Evolutionary conservation across 1,140 invertebrate species (phyloP), one percentile per base, ranked within the genome.

Genomic region (Hyles vespertilio): DNA sequence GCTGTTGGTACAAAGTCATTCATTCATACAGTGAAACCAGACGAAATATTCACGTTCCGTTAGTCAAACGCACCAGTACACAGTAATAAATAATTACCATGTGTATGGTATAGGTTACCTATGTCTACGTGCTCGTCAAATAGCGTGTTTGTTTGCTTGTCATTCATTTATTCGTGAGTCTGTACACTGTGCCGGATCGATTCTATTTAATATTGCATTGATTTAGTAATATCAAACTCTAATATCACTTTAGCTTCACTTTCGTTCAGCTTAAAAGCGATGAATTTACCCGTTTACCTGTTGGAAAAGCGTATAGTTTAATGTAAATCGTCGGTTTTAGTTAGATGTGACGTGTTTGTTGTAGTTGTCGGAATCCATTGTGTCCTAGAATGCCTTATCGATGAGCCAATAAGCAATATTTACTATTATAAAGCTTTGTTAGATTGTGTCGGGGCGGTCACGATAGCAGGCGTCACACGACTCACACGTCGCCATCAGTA

Each of bases 21-120:
- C 71, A 76, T 77, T 75, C 73, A 58, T 72, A 63, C 68, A 62
- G 54, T 68, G 69, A 69, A 71, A 70, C 60, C 63, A 63, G 56
- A 69, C 71, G 74, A 76, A 81, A 81, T 81, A 77, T 74, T 76
- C 73, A 77, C 72, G 67, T 72, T 62, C 66, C 72, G 68, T 70
- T 76, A 67, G 70, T 74, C 72, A 74, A 76, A 76, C 72, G 70
- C 54, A 63, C 58, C 46, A 56, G 51, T 52, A 56, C 43, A 52
- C 54, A 44, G 44, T 56, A 54, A 54, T 54, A 47, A 56, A 56
- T 56, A 56, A 56, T 56, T 56, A 56, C 44, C n/a, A 32, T 10
- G 50, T 51, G 33, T 34, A 6, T 51, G 32, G 33, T 40, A 40
- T 8, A 40, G 36, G 36, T 40, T 40, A 40, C 36, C 36, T 40